Percentiles rank a stretch among this genome's conserved stretches.
Conservation (phyloP, 2,113 vertebrate species). For the Lamprotornis superbus region DNA sequence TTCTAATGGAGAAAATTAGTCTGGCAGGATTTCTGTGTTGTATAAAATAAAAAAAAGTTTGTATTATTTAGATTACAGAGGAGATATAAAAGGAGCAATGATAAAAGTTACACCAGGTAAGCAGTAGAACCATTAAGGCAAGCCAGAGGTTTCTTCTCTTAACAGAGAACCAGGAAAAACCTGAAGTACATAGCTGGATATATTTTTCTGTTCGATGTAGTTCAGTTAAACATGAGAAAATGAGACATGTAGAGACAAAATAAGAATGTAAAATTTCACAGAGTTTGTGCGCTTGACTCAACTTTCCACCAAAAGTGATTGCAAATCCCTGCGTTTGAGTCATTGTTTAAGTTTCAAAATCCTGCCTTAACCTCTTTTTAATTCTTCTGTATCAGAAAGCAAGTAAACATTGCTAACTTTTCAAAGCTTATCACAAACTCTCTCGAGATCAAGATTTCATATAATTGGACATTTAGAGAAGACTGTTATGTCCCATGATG, state of each 20-base stretch:
- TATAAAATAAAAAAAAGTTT: background rate
- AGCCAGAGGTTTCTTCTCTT: background rate
- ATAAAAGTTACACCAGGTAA: background rate
- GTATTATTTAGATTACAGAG: background rate
- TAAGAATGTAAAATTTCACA: background rate
- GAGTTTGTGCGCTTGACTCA: background rate
- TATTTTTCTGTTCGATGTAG: background rate
- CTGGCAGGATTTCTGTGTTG: background rate
- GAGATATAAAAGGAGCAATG: background rate
- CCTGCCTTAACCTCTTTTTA: background rate
- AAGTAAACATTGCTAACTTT: background rate
- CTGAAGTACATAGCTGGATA: background rate
- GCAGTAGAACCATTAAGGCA: background rate
- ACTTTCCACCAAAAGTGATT: background rate
- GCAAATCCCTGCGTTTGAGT: background rate
- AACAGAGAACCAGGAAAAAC: background rate
- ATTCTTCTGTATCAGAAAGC: background rate
- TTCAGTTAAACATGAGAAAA: background rate
- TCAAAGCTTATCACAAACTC: background rate
- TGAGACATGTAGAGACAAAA: background rate
- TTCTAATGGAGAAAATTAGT: background rate
- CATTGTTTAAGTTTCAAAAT: background rate
- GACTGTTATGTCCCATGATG: background rate
- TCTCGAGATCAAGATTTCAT: background rate
- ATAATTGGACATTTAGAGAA: background rate